phyloP scores from a whole-genome alignment of 2,113 vertebrate species.

The Donacobius atricapilla region DNA sequence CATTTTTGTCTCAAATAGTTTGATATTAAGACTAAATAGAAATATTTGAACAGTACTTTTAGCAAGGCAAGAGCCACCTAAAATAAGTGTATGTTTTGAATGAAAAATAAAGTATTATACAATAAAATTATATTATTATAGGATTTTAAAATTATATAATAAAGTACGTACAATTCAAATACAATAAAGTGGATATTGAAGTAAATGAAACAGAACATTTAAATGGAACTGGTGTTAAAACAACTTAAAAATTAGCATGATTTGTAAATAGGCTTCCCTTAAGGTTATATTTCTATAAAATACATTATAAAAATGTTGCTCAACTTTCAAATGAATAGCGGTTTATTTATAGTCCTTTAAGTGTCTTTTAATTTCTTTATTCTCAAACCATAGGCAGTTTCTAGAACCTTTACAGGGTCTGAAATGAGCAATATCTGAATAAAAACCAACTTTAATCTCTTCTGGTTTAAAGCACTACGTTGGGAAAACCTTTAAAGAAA shows the following conservation, averaged over 20 bases:
- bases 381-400: background rate
- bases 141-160: background rate
- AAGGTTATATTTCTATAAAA: background rate
- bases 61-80: background rate
- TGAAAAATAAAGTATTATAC: background rate
- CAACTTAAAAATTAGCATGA: background rate
- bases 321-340: background rate
- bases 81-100: background rate
- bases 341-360: background rate
- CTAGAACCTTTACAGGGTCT: background rate
- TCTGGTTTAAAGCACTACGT: background rate
- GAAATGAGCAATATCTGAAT: conserved; percentile 46
- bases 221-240: background rate
- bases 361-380: conserved; percentile 3
- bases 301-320: background rate
- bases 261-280: background rate
- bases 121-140: background rate
- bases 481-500: conserved; percentile 29
- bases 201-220: background rate
- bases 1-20: background rate
- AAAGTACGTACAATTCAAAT: background rate
- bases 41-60: background rate
- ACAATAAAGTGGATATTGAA: background rate
- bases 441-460: conserved; percentile 28
- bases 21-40: background rate